Conservation (phyloP, 2,113 vertebrate species). For the Blennius ocellaris region DNA sequence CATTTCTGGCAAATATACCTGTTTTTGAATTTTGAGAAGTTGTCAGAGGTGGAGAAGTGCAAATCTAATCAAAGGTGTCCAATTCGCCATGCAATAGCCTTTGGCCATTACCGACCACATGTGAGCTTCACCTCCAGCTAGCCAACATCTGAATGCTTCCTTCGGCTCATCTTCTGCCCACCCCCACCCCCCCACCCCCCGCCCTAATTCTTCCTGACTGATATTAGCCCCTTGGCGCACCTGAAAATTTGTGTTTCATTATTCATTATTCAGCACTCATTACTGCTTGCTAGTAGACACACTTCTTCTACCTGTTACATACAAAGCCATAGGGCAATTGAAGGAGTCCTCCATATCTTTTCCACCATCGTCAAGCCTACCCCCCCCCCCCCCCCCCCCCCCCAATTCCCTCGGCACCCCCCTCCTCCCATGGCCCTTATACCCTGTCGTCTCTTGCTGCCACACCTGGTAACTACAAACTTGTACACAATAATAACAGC, state of each 20-base stretch:
- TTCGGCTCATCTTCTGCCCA: conserved; percentile 30
- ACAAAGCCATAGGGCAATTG: conserved; percentile 52
- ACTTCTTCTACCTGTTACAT: conserved; percentile 56
- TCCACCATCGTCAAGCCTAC: conserved; percentile 23
- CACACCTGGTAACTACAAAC: conserved; percentile 84
- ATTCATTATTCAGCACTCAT: conserved; percentile 63
- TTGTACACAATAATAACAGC: conserved; percentile 85
- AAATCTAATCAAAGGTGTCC: conserved; percentile 51
- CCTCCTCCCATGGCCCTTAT: conserved; percentile 11
- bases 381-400: background rate
- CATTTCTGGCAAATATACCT: background rate
- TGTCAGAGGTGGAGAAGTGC: background rate
- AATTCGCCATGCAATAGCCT: conserved; percentile 21
- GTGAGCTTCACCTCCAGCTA: conserved; percentile 29
- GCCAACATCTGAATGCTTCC: conserved; percentile 46
- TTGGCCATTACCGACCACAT: conserved; percentile 46
- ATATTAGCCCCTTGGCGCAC: conserved; percentile 52
- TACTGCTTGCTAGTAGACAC: conserved; percentile 41
- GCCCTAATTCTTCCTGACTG: conserved; percentile 64
- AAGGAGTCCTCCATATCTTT: conserved; percentile 71
- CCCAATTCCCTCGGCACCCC: background rate
- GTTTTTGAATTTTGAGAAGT: conserved; percentile 7
- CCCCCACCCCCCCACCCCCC: background rate
- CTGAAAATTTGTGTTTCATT: conserved; percentile 60
- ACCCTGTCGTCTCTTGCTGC: conserved; percentile 54